phyloP scores from a whole-genome alignment of 92 coral and sea anemone species.

The Plumapathes pennacea region DNA sequence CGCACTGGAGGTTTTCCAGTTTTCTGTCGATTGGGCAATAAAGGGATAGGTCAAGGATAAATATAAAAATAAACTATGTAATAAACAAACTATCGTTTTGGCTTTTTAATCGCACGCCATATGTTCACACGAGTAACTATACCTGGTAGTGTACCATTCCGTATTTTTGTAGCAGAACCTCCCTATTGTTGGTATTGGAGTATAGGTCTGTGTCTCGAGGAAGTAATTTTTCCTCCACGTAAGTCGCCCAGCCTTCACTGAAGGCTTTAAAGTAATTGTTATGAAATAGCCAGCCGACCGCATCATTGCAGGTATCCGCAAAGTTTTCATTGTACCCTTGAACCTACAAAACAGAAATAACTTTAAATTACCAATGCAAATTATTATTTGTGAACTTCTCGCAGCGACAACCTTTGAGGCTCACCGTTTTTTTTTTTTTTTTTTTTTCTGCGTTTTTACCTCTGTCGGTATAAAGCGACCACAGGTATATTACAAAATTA shows the following conservation, averaged over 20 bases:
- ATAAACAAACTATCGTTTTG: too few relatives aligned
- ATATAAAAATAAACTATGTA: too few relatives aligned
- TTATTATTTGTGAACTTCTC: too few relatives aligned
- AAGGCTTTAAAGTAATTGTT: constrained; percentile 66
- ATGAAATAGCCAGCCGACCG: constrained; percentile 38
- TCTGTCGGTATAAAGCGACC: too few relatives aligned
- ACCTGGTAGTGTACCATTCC: constrained; percentile 64
- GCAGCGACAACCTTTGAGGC: too few relatives aligned
- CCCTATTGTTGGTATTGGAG: constrained; percentile 2
- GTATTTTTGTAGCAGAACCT: constrained; percentile 40
- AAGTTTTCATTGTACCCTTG: constrained; percentile 66
- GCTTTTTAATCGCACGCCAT: not conserved
- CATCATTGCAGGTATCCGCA: constrained; percentile 26
- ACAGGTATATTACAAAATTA: too few relatives aligned
- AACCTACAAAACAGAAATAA: constrained; percentile 41
- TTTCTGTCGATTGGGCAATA: too few relatives aligned
- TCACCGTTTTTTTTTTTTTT: too few relatives aligned
- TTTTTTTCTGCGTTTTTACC: too few relatives aligned
- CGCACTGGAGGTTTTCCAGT: not conserved
- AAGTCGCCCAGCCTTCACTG: constrained; percentile 98
- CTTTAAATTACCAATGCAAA: not conserved
- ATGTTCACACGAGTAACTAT: not conserved
- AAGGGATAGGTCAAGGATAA: too few relatives aligned
- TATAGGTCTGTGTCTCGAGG: constrained; percentile 70
- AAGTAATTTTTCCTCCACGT: constrained; percentile 64